Conservation (phyloP, 2,113 vertebrate species). For the Clinocottus analis region DNA sequence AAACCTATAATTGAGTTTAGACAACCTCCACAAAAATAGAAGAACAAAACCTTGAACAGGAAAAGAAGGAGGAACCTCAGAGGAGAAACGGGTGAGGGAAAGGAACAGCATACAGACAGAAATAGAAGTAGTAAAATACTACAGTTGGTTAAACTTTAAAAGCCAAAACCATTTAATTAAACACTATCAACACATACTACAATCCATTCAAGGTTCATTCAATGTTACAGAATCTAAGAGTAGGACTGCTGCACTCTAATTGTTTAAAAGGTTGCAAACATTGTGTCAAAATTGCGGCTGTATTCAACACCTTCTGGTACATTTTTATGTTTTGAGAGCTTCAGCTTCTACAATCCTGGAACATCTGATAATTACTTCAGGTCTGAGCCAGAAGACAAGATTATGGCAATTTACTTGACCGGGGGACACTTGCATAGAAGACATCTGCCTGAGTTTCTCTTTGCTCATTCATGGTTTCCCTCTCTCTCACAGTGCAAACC, state of each 20-base stretch:
- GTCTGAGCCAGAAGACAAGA: not conserved
- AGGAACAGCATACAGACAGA: not conserved
- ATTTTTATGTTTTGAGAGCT: not conserved
- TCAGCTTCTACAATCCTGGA: not conserved
- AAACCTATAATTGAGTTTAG: not conserved
- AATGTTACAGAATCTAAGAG: not conserved
- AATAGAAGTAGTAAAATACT: not conserved
- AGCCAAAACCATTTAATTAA: not conserved
- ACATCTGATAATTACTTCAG: not conserved
- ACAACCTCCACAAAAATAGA: not conserved
- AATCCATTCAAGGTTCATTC: not conserved
- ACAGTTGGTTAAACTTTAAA: not conserved
- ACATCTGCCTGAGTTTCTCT: not conserved
- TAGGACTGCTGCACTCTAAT: not conserved
- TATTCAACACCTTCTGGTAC: not conserved
- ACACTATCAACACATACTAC: not conserved
- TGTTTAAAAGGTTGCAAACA: not conserved
- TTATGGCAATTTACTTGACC: not conserved
- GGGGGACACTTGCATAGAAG: not conserved
- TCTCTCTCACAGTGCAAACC: constrained; percentile 22
- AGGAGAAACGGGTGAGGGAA: not conserved
- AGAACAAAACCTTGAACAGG: no score
- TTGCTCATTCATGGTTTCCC: constrained; percentile 39
- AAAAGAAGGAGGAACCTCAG: not conserved
- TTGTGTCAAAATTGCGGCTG: not conserved